Conservation (phyloP, 92 coral and sea anemone genomes). For the Porites lobata region DNA sequence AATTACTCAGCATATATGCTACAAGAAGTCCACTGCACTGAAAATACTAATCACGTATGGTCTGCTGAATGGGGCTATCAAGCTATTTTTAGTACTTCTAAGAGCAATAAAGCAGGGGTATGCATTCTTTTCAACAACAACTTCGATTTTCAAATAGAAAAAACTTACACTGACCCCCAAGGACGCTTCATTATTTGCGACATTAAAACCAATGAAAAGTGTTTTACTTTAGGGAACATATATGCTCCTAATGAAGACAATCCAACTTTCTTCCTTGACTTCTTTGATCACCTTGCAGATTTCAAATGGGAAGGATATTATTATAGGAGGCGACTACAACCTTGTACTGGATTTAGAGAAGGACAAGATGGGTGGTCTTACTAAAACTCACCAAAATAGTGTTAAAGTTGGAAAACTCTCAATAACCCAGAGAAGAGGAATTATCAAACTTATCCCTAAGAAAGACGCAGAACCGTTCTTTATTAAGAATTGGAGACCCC, state of each 20-base stretch:
- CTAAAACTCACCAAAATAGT: too few relatives aligned
- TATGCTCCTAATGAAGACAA: neutral
- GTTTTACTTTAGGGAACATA: neutral
- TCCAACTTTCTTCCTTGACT: constrained; percentile 19
- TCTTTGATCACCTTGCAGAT: constrained; percentile 23
- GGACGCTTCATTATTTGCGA: neutral
- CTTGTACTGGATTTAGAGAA: too few relatives aligned
- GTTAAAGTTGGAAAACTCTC: constrained; percentile 33
- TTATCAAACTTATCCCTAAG: constrained; percentile 22
- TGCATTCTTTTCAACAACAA: too few relatives aligned
- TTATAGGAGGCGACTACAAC: constrained; percentile 33
- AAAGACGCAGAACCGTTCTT: constrained; percentile 23
- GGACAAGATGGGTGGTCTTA: too few relatives aligned
- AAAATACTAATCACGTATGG: too few relatives aligned
- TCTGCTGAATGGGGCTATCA: too few relatives aligned
- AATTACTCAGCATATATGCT: too few relatives aligned
- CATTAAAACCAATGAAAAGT: constrained; percentile 16
- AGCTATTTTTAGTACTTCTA: too few relatives aligned
- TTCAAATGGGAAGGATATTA: neutral
- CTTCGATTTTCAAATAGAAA: too few relatives aligned
- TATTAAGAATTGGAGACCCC: constrained; percentile 17
- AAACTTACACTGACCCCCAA: too few relatives aligned
- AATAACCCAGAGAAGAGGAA: neutral
- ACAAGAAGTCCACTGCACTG: too few relatives aligned
- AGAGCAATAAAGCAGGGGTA: too few relatives aligned